phyloP scores from a whole-genome alignment of 1,140 invertebrate species.

The Episyrphus balteatus region DNA sequence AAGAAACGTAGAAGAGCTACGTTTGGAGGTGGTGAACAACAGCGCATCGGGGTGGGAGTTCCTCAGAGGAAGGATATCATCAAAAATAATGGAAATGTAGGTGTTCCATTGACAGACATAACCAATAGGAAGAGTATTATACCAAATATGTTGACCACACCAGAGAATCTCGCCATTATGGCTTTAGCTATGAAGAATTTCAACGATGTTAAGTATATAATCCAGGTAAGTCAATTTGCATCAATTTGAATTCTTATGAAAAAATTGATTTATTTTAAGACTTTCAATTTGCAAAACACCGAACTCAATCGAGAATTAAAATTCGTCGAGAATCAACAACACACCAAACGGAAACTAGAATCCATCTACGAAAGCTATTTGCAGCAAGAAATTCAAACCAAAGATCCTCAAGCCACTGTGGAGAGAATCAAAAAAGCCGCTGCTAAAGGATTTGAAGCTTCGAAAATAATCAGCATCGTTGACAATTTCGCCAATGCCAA shows the following conservation, averaged over 20 bases:
- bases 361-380: constrained; percentile 24
- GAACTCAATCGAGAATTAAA: constrained; percentile 34
- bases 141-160: constrained; percentile 26
- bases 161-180: constrained; percentile 31
- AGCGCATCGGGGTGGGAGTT: not conserved
- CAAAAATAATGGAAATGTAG: too few relatives aligned
- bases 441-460: constrained; percentile 23
- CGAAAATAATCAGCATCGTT: constrained; percentile 29
- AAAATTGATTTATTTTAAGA: constrained; percentile 22
- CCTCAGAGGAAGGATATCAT: constrained; percentile 13
- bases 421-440: constrained; percentile 28
- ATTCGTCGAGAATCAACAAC: constrained; percentile 36
- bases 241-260: not conserved
- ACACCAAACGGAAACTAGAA: constrained; percentile 30
- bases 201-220: constrained; percentile 31
- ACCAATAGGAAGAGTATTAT: constrained; percentile 21
- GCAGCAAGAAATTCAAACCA: constrained; percentile 9
- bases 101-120: constrained; percentile 6
- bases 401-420: constrained; percentile 17
- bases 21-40: constrained; percentile 15
- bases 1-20: constrained; percentile 19
- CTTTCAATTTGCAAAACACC: constrained; percentile 37
- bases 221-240: constrained; percentile 17
- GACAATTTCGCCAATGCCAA: constrained; percentile 34
- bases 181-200: constrained; percentile 27